Base-by-base conservation (phyloP, 1,140 invertebrate genomes). In the Ditylenchus dipsaci region DNA sequence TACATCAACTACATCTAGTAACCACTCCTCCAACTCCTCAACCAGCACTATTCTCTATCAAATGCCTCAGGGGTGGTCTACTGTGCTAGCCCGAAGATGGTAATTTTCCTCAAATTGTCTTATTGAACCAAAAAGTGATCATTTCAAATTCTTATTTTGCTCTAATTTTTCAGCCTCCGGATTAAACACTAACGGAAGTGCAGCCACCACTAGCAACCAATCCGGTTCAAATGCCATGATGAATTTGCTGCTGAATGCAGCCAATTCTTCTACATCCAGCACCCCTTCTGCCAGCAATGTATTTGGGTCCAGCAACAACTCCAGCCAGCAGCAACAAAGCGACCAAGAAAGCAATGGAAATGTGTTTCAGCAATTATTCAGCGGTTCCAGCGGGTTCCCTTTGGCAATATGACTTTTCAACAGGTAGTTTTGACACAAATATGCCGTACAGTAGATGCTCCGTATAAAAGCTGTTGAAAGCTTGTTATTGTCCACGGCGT, bases 31-130 rank as follows among this genome's bases (percentile, higher is more conserved):
- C 29, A 29, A 3, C 53, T 26, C 21, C 53, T 30, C 53, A 57
- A 26, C 53, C 53, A 29, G 53, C 53, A 66, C 65, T 21, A 61
- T 66, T 19, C 65, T 66, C 60, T 66, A 33, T 29, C 65, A 66
- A 64, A 21, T 66, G 65, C 65, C 65, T 17, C 65, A 66, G 30
- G 65, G 65, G 43, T 42, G 17, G 65, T 66, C 38, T 66, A 66
- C 60, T 61, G 62, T 19, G 17, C 65, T 17, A 68, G 43, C 21
- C 53, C 11, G 53, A 57, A 57, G 11, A 29, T 38, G 33, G 33
- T 38, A 38, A 38, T 38, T 38, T 38, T 38, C 3, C 33, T 38
- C 33, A 11, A n/a, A n/a, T n/a, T n/a, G n/a, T n/a, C n/a, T n/a
- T n/a, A n/a, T n/a, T n/a, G n/a, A n/a, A n/a, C n/a, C n/a, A n/a